Conservation (phyloP, 2,113 vertebrate species). For the Cariama cristata region DNA sequence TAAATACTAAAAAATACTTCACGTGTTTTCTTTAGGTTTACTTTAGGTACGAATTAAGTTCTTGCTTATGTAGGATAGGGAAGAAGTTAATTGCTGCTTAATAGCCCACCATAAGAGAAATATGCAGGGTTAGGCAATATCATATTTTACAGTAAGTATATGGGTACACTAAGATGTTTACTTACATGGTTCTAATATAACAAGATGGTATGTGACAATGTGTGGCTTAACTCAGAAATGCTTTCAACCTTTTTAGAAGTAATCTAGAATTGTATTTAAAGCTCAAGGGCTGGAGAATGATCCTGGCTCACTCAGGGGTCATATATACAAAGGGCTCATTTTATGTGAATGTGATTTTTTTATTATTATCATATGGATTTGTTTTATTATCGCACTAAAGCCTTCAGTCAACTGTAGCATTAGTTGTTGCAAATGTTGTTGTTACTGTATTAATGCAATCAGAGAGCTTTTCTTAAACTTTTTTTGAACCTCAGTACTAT, state of each 20-base stretch:
- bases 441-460: constrained; percentile 5
- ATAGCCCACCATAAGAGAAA: not conserved
- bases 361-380: not conserved
- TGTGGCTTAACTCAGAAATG: not conserved
- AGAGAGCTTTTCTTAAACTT: constrained; percentile 22
- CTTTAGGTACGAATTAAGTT: not conserved
- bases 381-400: not conserved
- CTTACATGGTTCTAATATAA: not conserved
- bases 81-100: not conserved
- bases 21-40: not conserved
- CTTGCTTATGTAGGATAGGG: not conserved
- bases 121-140: not conserved
- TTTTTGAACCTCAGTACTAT: not conserved
- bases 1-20: not conserved
- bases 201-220: not conserved
- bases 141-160: not conserved
- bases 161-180: not conserved
- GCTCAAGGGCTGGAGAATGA: not conserved
- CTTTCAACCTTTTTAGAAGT: not conserved
- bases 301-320: not conserved
- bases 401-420: not conserved
- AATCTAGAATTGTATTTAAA: not conserved
- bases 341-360: not conserved
- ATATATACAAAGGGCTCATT: not conserved
- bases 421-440: not conserved